Conservation (phyloP, 2,888 invertebrate species). For the Andrena bicolor region DNA sequence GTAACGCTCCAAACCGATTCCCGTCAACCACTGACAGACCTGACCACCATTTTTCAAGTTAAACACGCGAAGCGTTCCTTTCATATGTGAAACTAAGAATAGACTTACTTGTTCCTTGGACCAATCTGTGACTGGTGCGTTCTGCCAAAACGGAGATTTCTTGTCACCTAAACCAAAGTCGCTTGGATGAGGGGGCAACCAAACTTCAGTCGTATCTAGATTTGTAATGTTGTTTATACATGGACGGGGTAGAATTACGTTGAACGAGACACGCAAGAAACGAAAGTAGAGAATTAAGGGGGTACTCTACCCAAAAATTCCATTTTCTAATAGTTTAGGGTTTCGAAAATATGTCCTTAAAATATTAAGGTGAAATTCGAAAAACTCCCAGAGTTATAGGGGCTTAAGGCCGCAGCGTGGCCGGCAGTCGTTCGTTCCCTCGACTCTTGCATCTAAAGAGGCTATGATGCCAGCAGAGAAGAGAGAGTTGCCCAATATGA, state of each 20-base stretch:
- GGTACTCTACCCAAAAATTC: too few species aligned
- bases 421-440: too few species aligned
- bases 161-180: conserved; percentile 88
- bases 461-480: too few species aligned
- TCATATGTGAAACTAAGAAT: not conserved
- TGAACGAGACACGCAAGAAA: not conserved
- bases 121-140: conserved; percentile 90
- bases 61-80: not conserved
- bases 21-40: conserved; percentile 97
- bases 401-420: too few species aligned
- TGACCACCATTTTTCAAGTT: conserved; percentile 80
- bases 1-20: conserved; percentile 92
- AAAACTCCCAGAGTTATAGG: too few species aligned
- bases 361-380: too few species aligned
- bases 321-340: too few species aligned
- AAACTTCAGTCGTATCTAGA: conserved; percentile 85
- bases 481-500: too few species aligned
- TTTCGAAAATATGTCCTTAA: too few species aligned
- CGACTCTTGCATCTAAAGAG: too few species aligned
- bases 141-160: conserved; percentile 89
- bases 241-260: conserved; percentile 20
- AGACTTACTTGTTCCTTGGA: conserved; percentile 90
- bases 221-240: conserved; percentile 53
- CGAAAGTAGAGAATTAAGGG: not conserved
- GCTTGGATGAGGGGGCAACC: conserved; percentile 86